Evolutionary conservation across 2,113 vertebrate genomes (phyloP), one percentile per base, ranked within the genome.

Genomic region (Scomber scombrus): DNA sequence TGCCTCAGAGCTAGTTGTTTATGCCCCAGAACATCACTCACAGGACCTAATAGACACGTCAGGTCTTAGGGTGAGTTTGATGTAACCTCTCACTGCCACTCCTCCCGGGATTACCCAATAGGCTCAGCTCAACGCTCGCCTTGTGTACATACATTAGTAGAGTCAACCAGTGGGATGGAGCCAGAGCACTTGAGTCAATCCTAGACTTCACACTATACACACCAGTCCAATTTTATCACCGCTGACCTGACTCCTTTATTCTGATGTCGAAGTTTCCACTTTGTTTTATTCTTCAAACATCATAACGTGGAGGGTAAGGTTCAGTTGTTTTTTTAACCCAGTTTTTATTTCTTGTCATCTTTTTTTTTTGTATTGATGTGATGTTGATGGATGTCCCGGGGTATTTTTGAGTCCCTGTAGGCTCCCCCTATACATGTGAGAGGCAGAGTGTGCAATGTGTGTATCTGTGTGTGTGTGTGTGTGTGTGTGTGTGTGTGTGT

Each of bases 71-170:
- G 60, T 55, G 46, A 58, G 11, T 71, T 69, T 62, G 43, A 29
- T 58, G 47, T 31, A 51, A 72, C 65, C 56, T 71, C 67, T 60
- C n/a, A 4, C 51, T 79, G 85, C 73, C 83, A 81, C 81, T 82
- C 89, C 88, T 83, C 85, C 83, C 19, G 68, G 55, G 26, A 69
- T 58, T 68, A 62, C 43, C 86, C 85, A 90, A 71, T 85, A 23
- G 77, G 68, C 81, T 89, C 18, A n/a, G 16, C 66, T 77, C 57
- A 57, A 11, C 61, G 23, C 23, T 26, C 1, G 23, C 70, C 47
- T 75, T 72, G 68, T 87, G 56, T 80, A 80, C 76, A 80, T 80
- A 82, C 80, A 73, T 84, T 75, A 75, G 73, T 68, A 12, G n/a
- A 68, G 40, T 85, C 54, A 61, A 46, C 19, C 64, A 57, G 71